Conservation (phyloP, 2,113 vertebrate species). For the Protobothrops flavoviridis region DNA sequence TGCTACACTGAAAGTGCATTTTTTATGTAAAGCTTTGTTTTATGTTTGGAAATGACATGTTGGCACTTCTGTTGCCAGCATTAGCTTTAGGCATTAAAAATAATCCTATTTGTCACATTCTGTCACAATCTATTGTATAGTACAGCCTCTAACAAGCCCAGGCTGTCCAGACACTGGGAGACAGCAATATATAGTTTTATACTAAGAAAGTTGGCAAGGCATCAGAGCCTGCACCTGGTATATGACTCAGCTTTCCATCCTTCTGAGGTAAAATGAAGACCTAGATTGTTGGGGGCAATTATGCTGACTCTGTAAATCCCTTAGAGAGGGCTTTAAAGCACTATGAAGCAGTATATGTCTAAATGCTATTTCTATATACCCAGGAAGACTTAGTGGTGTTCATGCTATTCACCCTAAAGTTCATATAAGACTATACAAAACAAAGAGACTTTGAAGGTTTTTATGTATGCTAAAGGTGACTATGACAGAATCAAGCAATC, state of each 20-base stretch:
- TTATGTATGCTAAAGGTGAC: neutral
- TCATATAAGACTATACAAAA: neutral
- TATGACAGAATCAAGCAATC: neutral
- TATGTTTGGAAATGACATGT: neutral
- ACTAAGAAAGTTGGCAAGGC: conserved; percentile 98
- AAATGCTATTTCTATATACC: conserved; percentile 62
- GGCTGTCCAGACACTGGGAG: conserved; percentile 97
- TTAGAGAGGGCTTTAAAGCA: neutral
- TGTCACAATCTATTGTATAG: conserved; percentile 99
- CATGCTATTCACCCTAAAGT: neutral
- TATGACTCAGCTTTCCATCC: conserved; percentile 41
- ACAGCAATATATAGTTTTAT: conserved; percentile 96
- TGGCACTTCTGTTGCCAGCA: neutral
- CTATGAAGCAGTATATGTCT: neutral
- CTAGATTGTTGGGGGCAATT: neutral
- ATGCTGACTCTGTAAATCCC: neutral
- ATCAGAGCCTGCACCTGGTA: conserved; percentile 93
- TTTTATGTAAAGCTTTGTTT: neutral
- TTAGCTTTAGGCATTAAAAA: conserved; percentile 63
- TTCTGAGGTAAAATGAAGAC: neutral
- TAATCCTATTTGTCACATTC: conserved; percentile 97
- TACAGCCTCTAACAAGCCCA: conserved; percentile 95
- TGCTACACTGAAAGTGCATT: neutral
- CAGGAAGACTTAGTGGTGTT: conserved; percentile 93
- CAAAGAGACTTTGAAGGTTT: neutral